phyloP scores from a whole-genome alignment of 2,113 vertebrate genomes.

The Raja brachyura region DNA sequence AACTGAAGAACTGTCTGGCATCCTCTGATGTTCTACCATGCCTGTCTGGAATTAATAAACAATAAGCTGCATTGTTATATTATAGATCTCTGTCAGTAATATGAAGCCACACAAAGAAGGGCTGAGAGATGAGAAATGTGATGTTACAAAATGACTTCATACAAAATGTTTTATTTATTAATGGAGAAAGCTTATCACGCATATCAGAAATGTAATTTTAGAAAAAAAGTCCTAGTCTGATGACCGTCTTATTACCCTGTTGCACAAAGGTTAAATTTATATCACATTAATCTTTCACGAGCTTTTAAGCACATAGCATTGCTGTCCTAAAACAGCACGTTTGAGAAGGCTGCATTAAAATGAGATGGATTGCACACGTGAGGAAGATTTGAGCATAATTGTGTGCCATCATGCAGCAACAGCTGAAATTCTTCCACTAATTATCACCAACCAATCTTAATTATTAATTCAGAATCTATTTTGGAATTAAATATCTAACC shows the following conservation, averaged over 20 bases:
- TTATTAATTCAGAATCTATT: background rate
- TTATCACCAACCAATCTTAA: background rate
- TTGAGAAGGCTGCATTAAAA: background rate
- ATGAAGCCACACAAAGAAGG: background rate
- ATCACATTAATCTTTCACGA: background rate
- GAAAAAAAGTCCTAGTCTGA: background rate
- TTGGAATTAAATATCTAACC: background rate
- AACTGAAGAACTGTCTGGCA: background rate
- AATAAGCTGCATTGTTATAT: constrained; percentile 18
- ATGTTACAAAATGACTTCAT: constrained; percentile 26
- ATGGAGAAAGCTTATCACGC: background rate
- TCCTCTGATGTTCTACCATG: background rate
- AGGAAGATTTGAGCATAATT: background rate
- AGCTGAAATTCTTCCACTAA: background rate
- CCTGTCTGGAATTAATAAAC: constrained; percentile 24
- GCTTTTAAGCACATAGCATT: background rate
- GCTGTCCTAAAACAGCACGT: background rate
- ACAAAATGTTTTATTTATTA: constrained; percentile 10
- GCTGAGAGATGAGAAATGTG: constrained; percentile 9
- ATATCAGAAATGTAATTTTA: constrained; percentile 15
- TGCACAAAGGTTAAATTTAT: background rate
- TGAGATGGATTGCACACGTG: background rate
- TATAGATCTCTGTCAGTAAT: constrained; percentile 28
- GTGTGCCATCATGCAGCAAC: background rate
- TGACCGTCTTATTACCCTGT: background rate